Percentiles rank a stretch among this genome's conserved stretches.
Evolutionary conservation across 2,888 invertebrate species (phyloP).

Genomic region (Dolomedes plantarius): DNA sequence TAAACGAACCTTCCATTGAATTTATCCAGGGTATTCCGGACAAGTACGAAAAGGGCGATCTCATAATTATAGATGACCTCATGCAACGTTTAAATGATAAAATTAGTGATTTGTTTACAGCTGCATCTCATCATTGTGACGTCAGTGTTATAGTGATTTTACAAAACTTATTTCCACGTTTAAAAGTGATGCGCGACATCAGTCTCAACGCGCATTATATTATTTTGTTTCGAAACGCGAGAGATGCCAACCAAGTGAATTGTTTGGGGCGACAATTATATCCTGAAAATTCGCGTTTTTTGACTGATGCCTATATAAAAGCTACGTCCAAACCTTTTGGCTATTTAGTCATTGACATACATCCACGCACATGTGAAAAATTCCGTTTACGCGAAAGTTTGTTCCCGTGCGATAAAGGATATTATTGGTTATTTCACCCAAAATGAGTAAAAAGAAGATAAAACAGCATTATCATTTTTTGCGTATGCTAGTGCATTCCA

Average conservation of each 20-base stretch:
- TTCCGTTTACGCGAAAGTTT: slow-evolving; percentile 42
- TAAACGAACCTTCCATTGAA: slow-evolving; percentile 34
- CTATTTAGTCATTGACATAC: slow-evolving; percentile 72
- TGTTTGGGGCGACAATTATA: slow-evolving; percentile 36
- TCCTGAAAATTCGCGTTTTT: slow-evolving; percentile 25
- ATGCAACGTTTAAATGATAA: slow-evolving; percentile 29
- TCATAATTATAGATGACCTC: slow-evolving; percentile 47
- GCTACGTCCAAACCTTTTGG: slow-evolving; percentile 63
- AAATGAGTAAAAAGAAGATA: slow-evolving; percentile 5
- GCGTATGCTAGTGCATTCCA: background rate
- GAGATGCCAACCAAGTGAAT: slow-evolving; percentile 46
- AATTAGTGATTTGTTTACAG: slow-evolving; percentile 27
- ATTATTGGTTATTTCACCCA: slow-evolving; percentile 25
- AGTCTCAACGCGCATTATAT: slow-evolving; percentile 48
- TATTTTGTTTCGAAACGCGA: slow-evolving; percentile 54
- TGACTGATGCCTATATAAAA: slow-evolving; percentile 67
- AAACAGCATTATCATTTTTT: slow-evolving; percentile 35
- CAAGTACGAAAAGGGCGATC: slow-evolving; percentile 17
- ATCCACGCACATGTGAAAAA: slow-evolving; percentile 64
- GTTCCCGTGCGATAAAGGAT: background rate
- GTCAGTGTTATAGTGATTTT: slow-evolving; percentile 38
- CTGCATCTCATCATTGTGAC: slow-evolving; percentile 30
- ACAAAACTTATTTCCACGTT: slow-evolving; percentile 39
- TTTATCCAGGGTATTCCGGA: slow-evolving; percentile 45
- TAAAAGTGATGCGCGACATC: slow-evolving; percentile 31